These are phyloP conservation scores for Sphaeramia orbicularis DNA, from an alignment of 2,797 vertebrate genomes.

Conservation along the genomic window DNA sequence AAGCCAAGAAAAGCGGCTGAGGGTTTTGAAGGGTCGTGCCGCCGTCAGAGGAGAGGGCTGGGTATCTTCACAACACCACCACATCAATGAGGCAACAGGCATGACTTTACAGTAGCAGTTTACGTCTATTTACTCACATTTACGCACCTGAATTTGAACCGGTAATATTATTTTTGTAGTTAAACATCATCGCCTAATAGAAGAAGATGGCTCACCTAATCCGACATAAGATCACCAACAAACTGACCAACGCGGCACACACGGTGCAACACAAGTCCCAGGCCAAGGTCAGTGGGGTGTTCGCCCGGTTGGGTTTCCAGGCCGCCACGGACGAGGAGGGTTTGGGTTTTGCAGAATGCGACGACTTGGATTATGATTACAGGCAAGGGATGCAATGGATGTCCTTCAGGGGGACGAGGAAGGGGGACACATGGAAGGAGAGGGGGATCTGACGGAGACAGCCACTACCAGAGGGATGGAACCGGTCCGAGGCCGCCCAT, in stretches of 20 bases:
- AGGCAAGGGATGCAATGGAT: slow-evolving; percentile 96
- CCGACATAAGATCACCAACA: slow-evolving; percentile 94
- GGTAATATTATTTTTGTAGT: slow-evolving; percentile 4
- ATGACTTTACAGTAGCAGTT: slow-evolving; percentile 65
- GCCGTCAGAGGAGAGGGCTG: slow-evolving; percentile 38
- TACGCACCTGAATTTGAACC: slow-evolving; percentile 36
- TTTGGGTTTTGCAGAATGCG: slow-evolving; percentile 93
- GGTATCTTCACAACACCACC: slow-evolving; percentile 23
- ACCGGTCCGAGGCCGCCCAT: slow-evolving; percentile 84
- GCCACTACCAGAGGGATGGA: slow-evolving; percentile 93
- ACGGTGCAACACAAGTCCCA: slow-evolving; percentile 94
- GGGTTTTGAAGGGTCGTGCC: slow-evolving; percentile 61
- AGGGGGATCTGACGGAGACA: slow-evolving; percentile 88
- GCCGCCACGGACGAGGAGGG: slow-evolving; percentile 95
- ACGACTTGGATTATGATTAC: slow-evolving; percentile 95
- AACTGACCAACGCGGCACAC: slow-evolving; percentile 93
- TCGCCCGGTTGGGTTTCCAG: slow-evolving; percentile 96
- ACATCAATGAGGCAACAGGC: slow-evolving; percentile 67
- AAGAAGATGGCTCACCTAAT: slow-evolving; percentile 92
- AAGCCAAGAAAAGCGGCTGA: slow-evolving; percentile 73
- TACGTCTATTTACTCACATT: background rate
- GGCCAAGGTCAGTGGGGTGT: slow-evolving; percentile 95
- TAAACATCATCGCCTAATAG: slow-evolving; percentile 24
- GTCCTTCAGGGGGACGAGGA: slow-evolving; percentile 88
- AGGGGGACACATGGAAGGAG: slow-evolving; percentile 74